Evolutionary conservation across 2,113 vertebrate genomes (phyloP).

Genomic region (Tupaia tana): DNA sequence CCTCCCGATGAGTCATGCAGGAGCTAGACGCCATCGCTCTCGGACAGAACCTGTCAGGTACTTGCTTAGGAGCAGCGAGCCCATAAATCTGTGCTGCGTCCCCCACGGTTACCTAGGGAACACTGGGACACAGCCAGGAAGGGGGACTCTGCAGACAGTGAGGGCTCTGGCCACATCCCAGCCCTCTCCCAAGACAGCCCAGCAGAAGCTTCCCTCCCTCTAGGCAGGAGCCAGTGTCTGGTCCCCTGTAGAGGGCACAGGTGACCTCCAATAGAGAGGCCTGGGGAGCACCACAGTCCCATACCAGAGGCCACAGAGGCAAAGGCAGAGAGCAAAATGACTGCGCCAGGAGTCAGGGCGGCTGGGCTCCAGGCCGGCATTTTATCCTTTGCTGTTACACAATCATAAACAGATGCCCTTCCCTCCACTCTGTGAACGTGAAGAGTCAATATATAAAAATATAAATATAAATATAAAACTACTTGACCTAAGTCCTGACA

Average conservation of each 20-base stretch:
- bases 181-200: neutral
- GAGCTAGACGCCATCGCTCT: slow-evolving; percentile 69
- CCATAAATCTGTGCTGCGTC: slow-evolving; percentile 71
- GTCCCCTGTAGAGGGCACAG: neutral
- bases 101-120: slow-evolving; percentile 77
- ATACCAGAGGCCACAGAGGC: neutral
- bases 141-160: slow-evolving; percentile 43
- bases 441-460: neutral
- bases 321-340: neutral
- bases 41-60: slow-evolving; percentile 65
- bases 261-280: neutral
- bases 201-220: neutral
- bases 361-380: neutral
- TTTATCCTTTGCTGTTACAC: neutral
- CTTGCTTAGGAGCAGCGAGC: slow-evolving; percentile 31
- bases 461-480: slow-evolving; percentile 2
- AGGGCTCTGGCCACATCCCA: slow-evolving; percentile 58
- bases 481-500: slow-evolving; percentile 11
- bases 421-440: neutral
- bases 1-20: slow-evolving; percentile 73
- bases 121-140: slow-evolving; percentile 58
- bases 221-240: neutral
- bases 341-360: neutral
- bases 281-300: neutral
- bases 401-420: neutral